A percentile compares a stretch with the other conserved stretches of the same genome.
phyloP scores from a whole-genome alignment of 2,888 invertebrate species.

The Autographa pulchrina region DNA sequence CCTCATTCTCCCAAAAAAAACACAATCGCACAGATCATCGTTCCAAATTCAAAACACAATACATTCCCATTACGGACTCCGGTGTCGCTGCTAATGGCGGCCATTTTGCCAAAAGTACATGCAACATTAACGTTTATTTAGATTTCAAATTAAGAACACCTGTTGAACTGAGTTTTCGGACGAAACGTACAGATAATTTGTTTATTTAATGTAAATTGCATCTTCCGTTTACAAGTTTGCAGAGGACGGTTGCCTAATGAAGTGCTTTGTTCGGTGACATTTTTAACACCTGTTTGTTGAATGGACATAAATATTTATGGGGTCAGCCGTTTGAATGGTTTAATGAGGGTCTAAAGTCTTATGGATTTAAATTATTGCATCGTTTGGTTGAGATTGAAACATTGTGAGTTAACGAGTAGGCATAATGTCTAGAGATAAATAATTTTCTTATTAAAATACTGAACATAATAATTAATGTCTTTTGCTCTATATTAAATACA shows the following conservation, averaged over 20 bases:
- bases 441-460: neutral
- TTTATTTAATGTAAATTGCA: constrained; percentile 81
- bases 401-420: neutral
- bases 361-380: constrained; percentile 10
- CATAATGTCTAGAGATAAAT: neutral
- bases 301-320: constrained; percentile 52
- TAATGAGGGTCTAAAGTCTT: constrained; percentile 30
- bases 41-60: constrained; percentile 63
- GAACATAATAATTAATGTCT: neutral
- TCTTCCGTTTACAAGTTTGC: constrained; percentile 68
- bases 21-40: constrained; percentile 40
- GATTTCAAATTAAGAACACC: constrained; percentile 84
- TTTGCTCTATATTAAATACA: too few species aligned
- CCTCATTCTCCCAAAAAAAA: constrained; percentile 12
- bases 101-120: constrained; percentile 66
- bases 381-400: constrained; percentile 13
- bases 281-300: constrained; percentile 54
- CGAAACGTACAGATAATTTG: constrained; percentile 75
- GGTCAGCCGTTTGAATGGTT: constrained; percentile 26
- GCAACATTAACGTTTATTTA: constrained; percentile 77
- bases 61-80: constrained; percentile 60
- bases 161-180: constrained; percentile 73
- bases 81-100: constrained; percentile 67
- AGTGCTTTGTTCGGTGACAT: constrained; percentile 61
- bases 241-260: constrained; percentile 67